Percentiles rank a stretch among this genome's conserved stretches.
Evolutionary conservation across 2,888 invertebrate genomes (phyloP).

Genomic region (Hecatera dysodea): DNA sequence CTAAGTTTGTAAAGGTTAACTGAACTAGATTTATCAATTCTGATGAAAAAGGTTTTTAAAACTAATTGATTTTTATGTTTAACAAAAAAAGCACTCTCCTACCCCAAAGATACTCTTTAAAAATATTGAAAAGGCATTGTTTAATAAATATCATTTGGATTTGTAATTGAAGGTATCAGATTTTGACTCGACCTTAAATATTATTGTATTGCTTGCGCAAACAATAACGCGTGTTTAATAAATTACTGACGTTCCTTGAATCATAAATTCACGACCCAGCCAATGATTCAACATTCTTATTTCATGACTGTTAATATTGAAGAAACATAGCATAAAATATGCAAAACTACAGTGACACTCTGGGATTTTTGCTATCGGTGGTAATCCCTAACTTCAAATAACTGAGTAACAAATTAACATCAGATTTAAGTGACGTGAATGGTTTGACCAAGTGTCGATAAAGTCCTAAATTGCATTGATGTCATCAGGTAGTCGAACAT

Average conservation of each 20-base stretch:
- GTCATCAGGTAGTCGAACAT: constrained; percentile 17
- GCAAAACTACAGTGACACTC: constrained; percentile 12
- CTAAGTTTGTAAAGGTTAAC: constrained; percentile 33
- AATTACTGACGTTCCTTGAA: constrained; percentile 27
- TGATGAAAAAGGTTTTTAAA: not conserved
- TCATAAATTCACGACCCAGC: constrained; percentile 31
- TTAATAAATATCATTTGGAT: not conserved
- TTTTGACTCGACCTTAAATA: constrained; percentile 13
- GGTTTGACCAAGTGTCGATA: constrained; percentile 20
- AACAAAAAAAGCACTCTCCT: not conserved
- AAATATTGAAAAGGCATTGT: not conserved
- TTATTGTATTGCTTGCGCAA: constrained; percentile 13
- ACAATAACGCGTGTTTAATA: constrained; percentile 22
- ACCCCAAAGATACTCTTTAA: not conserved
- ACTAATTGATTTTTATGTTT: not conserved
- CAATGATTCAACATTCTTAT: constrained; percentile 22
- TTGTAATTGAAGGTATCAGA: not conserved
- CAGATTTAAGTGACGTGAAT: constrained; percentile 24
- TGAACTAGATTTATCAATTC: not conserved
- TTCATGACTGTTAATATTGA: constrained; percentile 8
- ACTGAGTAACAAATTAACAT: constrained; percentile 7
- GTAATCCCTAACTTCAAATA: constrained; percentile 17
- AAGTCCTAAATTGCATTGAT: constrained; percentile 26
- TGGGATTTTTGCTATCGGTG: constrained; percentile 10
- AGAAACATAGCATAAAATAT: constrained; percentile 24